These are phyloP conservation scores for Colistium nudipinnis DNA, from an alignment of 2,113 vertebrate species.

Conservation along the genomic window DNA sequence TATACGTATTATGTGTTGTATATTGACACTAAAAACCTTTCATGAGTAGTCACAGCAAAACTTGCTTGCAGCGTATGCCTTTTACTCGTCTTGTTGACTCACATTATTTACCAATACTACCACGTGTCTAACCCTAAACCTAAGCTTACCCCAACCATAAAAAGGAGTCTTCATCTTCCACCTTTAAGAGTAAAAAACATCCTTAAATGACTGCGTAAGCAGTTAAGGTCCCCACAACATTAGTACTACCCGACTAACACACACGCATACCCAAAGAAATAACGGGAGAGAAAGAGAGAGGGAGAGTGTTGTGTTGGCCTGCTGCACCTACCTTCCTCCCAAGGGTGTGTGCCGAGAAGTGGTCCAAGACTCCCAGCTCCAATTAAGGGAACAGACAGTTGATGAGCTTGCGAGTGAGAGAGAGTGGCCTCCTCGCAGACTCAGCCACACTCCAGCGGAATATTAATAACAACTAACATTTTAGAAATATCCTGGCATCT, in stretches of 20 bases:
- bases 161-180: neutral
- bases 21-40: neutral
- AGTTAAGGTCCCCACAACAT: neutral
- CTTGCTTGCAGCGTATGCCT: neutral
- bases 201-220: neutral
- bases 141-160: neutral
- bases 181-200: neutral
- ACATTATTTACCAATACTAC: neutral
- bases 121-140: neutral
- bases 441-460: conserved; percentile 57
- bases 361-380: conserved; percentile 62
- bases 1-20: neutral
- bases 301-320: conserved; percentile 21
- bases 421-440: conserved; percentile 40
- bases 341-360: conserved; percentile 52
- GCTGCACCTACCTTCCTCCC: conserved; percentile 52
- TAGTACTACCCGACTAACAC: neutral
- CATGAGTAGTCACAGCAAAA: neutral
- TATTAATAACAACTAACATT: conserved; percentile 61
- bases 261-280: conserved; percentile 6
- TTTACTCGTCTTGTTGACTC: conserved; percentile 4
- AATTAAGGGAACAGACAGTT: conserved; percentile 74
- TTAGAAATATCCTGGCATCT: conserved; percentile 17
- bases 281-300: neutral
- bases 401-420: conserved; percentile 32